A percentile compares a stretch with the other conserved stretches of the same genome.
Evolutionary conservation across 2,888 invertebrate genomes (phyloP).

Genomic region (Heliconius erato): DNA sequence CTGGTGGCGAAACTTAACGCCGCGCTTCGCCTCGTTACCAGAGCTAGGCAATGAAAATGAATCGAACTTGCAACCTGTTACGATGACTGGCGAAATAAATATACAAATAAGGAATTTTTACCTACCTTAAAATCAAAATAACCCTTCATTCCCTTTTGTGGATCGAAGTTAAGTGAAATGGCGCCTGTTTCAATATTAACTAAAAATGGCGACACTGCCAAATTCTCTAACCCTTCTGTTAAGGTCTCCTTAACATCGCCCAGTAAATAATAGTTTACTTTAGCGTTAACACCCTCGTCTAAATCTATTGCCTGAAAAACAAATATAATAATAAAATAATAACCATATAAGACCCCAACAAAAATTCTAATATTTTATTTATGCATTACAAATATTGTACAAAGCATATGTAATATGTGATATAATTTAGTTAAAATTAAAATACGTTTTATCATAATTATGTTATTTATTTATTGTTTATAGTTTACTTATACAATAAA

Average conservation of each 20-base stretch:
- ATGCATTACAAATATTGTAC: too few species aligned
- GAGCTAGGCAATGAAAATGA: too few species aligned
- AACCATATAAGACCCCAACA: not conserved
- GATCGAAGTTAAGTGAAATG: conserved; percentile 96
- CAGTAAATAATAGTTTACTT: conserved; percentile 90
- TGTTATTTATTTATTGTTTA: not conserved
- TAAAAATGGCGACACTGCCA: conserved; percentile 92
- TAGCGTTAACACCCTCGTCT: conserved; percentile 91
- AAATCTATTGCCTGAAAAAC: conserved; percentile 88
- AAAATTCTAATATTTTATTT: too few species aligned
- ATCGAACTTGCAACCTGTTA: too few species aligned
- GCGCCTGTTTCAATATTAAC: conserved; percentile 93
- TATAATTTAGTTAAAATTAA: too few species aligned
- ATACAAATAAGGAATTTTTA: too few species aligned
- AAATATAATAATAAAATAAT: not conserved
- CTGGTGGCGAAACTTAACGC: too few species aligned
- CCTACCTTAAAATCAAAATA: conserved; percentile 95
- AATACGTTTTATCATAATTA: not conserved
- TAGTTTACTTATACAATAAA: not conserved
- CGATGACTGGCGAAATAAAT: too few species aligned
- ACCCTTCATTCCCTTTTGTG: conserved; percentile 98
- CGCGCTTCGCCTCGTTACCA: too few species aligned
- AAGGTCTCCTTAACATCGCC: conserved; percentile 93
- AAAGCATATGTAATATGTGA: too few species aligned
- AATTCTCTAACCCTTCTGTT: conserved; percentile 93